A percentile compares a stretch with the other conserved stretches of the same genome.
These are phyloP conservation scores for Adoxophyes honmai DNA, from an alignment of 1,140 invertebrate species.

Conservation along the genomic window DNA sequence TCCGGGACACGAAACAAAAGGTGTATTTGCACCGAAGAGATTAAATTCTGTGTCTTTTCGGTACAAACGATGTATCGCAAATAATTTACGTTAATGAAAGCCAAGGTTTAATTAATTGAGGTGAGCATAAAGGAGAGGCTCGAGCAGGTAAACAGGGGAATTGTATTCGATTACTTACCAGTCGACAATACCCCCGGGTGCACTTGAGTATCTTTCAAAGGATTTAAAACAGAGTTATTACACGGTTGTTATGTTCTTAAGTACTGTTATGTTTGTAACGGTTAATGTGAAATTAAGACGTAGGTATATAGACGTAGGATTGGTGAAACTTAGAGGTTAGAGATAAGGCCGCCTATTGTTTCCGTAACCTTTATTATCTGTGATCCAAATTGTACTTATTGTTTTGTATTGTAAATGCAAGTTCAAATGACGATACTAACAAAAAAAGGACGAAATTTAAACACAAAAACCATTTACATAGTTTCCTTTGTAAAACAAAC, in stretches of 20 bases:
- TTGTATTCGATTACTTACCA: conserved; percentile 3
- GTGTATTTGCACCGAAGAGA: conserved; percentile 1
- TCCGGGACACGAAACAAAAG: conserved; percentile 5
- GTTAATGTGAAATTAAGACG: no score
- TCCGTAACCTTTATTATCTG: no score
- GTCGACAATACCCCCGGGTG: conserved; percentile 6
- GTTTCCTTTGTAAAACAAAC: no score
- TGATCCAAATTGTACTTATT: no score
- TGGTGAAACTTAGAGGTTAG: no score
- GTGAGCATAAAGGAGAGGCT: conserved; percentile 1
- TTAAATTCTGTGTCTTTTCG: conserved; percentile 10
- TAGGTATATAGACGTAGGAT: no score
- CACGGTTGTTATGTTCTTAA: not conserved
- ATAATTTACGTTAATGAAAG: conserved; percentile 23
- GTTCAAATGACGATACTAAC: no score
- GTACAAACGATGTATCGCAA: conserved; percentile 1
- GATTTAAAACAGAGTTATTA: conserved; percentile 4
- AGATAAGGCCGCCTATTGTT: no score
- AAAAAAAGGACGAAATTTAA: no score
- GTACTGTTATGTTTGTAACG: no score
- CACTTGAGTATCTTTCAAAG: not conserved
- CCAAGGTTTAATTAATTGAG: conserved; percentile 22
- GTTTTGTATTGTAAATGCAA: no score
- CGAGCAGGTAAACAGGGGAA: conserved; percentile 4
- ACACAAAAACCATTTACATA: no score